Conservation (phyloP, 2,888 invertebrate species). For the Caenorhabditis uteleia region DNA sequence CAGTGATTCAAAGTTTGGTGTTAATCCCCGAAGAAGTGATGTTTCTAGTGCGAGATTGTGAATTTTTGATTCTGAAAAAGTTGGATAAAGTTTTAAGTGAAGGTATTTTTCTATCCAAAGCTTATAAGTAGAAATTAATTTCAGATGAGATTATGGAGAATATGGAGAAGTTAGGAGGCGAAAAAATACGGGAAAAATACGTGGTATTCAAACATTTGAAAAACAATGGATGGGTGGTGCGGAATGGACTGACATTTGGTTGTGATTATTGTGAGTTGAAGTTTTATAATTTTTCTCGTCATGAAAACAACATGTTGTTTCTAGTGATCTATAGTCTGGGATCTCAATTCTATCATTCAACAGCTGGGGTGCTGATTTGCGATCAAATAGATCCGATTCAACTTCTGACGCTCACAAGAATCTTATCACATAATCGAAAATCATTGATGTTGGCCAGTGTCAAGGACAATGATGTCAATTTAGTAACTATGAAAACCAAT, state of each 20-base stretch:
- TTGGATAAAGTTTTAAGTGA: not conserved
- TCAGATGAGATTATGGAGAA: slow-evolving; percentile 15
- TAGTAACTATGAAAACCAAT: slow-evolving; percentile 26
- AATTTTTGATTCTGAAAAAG: slow-evolving; percentile 10
- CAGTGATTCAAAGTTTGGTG: slow-evolving; percentile 4
- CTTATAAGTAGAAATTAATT: not conserved
- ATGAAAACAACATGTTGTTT: not conserved
- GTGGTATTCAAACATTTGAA: slow-evolving; percentile 35
- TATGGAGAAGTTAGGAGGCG: slow-evolving; percentile 4
- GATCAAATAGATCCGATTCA: slow-evolving; percentile 13
- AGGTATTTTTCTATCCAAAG: not conserved
- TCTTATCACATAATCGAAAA: slow-evolving; percentile 32
- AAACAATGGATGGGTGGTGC: slow-evolving; percentile 45
- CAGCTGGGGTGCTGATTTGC: slow-evolving; percentile 28
- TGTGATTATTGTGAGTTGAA: slow-evolving; percentile 47
- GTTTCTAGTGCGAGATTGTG: slow-evolving; percentile 18
- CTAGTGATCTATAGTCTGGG: slow-evolving; percentile 36
- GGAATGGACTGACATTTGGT: slow-evolving; percentile 45
- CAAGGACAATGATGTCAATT: not conserved
- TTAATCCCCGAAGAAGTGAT: slow-evolving; percentile 20
- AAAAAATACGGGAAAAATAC: slow-evolving; percentile 26
- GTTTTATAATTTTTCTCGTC: not conserved
- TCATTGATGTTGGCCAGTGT: not conserved
- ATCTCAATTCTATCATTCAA: slow-evolving; percentile 25
- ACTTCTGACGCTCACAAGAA: slow-evolving; percentile 27